Evolutionary conservation across 1,140 invertebrate genomes (phyloP), one percentile per base, ranked within the genome.

Genomic region (Drosophila fuyamai): DNA sequence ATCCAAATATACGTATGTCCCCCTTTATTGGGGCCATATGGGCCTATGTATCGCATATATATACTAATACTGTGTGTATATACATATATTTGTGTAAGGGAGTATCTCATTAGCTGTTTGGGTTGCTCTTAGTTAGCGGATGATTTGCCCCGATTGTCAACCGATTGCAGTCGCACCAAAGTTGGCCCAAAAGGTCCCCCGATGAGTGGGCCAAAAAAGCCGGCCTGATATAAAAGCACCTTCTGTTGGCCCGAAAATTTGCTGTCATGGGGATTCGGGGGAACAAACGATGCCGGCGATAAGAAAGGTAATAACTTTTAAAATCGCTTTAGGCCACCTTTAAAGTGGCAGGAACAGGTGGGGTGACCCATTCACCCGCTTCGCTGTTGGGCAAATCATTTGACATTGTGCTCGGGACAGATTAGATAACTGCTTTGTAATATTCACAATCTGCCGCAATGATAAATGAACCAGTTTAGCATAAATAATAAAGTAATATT

Each of bases 231-330:
- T 5, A 35, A 51, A 10, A 27, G n/a, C 48, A 51, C 29, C 48
- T 32, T 29, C 48, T 44, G 59, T 68, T 68, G 66, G 65, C 50
- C 68, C n/a, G 62, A 73, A 54, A 75, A 62, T 53, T 73, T 61
- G 36, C 56, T 78, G 82, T 81, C 79, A 58, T 2, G 65, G 82
- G 79, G 79, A 88, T 81, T 84, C 57, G 78, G 40, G 27, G 23
- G 10, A 40, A 36, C 18, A 50, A 36, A 29, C 57, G 81, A 76
- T 84, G 62, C 59, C 13, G 63, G 47, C 63, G 82, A 85, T 85
- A 85, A 85, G 82, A 63, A 79, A 47, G 83, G 83, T 85, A 85
- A 85, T 85, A 85, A 88, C 83, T 85, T 85, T 85, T 79, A 72
- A 88, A 86, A 85, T 76, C 70, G 83, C 82, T 88, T 72, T 57